Evolutionary conservation across 2,113 vertebrate genomes (phyloP), one percentile per base, ranked within the genome.

Genomic region (Vulpes ferrilata): DNA sequence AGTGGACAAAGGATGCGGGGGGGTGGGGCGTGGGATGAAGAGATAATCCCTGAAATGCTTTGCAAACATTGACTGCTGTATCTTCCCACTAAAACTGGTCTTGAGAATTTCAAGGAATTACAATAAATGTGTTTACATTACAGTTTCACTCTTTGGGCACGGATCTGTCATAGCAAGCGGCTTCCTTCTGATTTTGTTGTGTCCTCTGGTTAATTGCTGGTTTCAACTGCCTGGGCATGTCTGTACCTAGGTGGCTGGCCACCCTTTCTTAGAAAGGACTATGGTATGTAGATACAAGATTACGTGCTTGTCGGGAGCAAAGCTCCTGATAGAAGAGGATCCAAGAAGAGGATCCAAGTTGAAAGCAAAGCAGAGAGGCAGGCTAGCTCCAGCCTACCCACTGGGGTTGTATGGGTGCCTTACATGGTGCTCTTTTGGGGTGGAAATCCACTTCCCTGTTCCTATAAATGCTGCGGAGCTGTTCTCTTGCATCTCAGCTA

Each of bases 21-120:
- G 2, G 17, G 0, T 3, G 0, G 5, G 4, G 7, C 3, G n/a
- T 16, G 23, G 12, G 2, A 19, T 2, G 30, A 35, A 55, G 62
- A 43, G 19, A 32, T 5, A 19, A 11, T 0, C n/a, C 78, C 25
- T 0, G 6, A 27, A 10, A 27, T 11, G 1, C 7, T 38, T 10
- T 4, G 15, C 60, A 64, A 20, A 20, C 9, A 9, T 16, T 2
- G 11, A 15, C 30, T 7, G 8, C 71, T 10, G 0, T 43, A 5
- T 43, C 19, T 0, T 10, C 5, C 7, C 22, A 0, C 55, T 0
- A 59, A 71, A 73, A 76, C 73, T 22, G 71, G 27, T 7, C 86
- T 11, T 2, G 53, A 90, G 95, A 2, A 22, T 20, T 8, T 25
- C 90, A 83, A n/a, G 93, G 69, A 64, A 71, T 43, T 55, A 11